These are phyloP conservation scores for Oligia fasciuncula DNA, from an alignment of 2,888 invertebrate genomes.

Conservation along the genomic window DNA sequence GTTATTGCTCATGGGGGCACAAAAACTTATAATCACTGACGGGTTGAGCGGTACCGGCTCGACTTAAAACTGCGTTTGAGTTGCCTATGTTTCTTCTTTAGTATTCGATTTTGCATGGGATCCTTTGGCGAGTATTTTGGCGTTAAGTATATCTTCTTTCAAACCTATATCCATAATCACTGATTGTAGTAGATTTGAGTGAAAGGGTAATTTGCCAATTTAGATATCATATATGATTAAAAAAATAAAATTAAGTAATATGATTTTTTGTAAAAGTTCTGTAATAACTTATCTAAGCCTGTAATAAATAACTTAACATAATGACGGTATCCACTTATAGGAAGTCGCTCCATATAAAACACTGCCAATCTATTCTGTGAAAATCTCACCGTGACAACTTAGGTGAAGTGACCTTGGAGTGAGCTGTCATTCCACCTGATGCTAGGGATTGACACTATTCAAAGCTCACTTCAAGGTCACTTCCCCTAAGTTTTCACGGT, in stretches of 20 bases:
- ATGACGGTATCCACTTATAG: not conserved
- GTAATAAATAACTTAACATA: not conserved
- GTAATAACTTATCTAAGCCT: not conserved
- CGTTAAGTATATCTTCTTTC: not conserved
- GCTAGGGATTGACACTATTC: too few relatives aligned
- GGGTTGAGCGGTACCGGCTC: conserved; percentile 20
- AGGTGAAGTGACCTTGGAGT: too few relatives aligned
- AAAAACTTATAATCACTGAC: conserved; percentile 50
- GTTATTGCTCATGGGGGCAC: conserved; percentile 54
- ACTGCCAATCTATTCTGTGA: too few relatives aligned
- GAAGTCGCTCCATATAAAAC: too few relatives aligned
- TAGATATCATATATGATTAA: not conserved
- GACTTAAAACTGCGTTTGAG: conserved; percentile 9
- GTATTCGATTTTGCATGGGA: not conserved
- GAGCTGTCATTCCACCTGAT: too few relatives aligned
- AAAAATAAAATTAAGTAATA: not conserved
- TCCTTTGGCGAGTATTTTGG: not conserved
- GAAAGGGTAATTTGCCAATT: not conserved
- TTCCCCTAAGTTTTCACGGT: too few relatives aligned
- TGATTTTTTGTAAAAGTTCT: not conserved
- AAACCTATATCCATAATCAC: not conserved
- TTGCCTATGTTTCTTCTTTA: not conserved
- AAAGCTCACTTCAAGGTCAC: too few relatives aligned
- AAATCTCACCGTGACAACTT: too few relatives aligned
- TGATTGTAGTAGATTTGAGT: not conserved